Evolutionary conservation across 1,140 invertebrate species (phyloP).

Genomic region (Apis florea): DNA sequence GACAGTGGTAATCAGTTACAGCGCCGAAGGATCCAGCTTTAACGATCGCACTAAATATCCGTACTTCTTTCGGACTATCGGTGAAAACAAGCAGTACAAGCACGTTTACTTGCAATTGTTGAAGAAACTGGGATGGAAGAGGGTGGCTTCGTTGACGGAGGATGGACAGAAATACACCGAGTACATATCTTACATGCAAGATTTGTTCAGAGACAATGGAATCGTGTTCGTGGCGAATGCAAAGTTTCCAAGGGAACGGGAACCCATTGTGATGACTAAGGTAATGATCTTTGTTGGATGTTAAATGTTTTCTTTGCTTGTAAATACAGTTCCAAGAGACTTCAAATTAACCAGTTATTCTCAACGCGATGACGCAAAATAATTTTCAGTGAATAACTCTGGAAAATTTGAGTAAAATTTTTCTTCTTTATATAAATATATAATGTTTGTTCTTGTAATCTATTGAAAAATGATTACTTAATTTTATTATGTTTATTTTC

Average conservation of each 20-base stretch:
- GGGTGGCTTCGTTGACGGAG: constrained; percentile 88
- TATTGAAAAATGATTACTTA: too few species aligned
- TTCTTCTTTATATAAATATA: too few species aligned
- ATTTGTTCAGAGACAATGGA: constrained; percentile 82
- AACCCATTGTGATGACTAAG: constrained; percentile 78
- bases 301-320: neutral
- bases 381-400: too few species aligned
- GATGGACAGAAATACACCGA: constrained; percentile 91
- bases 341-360: too few species aligned
- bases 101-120: constrained; percentile 86
- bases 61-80: constrained; percentile 92
- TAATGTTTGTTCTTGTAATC: too few species aligned
- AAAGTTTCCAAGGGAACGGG: constrained; percentile 84
- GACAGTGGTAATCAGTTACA: constrained; percentile 90
- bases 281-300: constrained; percentile 63
- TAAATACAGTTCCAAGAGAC: too few species aligned
- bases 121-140: constrained; percentile 84
- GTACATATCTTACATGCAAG: constrained; percentile 88
- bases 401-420: too few species aligned
- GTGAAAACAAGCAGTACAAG: constrained; percentile 88
- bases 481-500: too few species aligned
- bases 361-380: too few species aligned
- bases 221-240: constrained; percentile 86
- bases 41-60: constrained; percentile 87
- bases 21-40: constrained; percentile 88